A percentile compares a stretch with the other conserved stretches of the same genome.
These are phyloP conservation scores for Tyria jacobaeae DNA, from an alignment of 2,888 invertebrate genomes.

Conservation along the genomic window DNA sequence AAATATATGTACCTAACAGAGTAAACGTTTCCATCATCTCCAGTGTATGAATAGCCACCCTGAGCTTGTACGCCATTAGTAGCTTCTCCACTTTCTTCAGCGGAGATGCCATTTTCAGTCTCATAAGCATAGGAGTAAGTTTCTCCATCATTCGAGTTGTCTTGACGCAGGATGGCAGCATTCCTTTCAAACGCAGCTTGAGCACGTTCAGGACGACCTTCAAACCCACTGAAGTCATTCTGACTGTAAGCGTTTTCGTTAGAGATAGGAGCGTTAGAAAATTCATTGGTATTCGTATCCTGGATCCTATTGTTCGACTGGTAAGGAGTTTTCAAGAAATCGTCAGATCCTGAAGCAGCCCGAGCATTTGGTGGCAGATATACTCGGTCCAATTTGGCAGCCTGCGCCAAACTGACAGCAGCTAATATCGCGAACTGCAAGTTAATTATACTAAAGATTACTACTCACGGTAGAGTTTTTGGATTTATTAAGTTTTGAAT, in stretches of 20 bases:
- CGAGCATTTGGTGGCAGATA: slow-evolving; percentile 73
- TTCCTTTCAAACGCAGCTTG: slow-evolving; percentile 74
- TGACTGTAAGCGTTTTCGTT: slow-evolving; percentile 70
- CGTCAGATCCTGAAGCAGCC: slow-evolving; percentile 46
- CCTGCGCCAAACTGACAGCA: slow-evolving; percentile 63
- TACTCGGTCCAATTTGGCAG: slow-evolving; percentile 73
- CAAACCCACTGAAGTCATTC: slow-evolving; percentile 45
- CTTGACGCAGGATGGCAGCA: slow-evolving; percentile 76
- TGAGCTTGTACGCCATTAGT: slow-evolving; percentile 78
- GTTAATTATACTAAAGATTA: not conserved
- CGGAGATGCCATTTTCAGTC: slow-evolving; percentile 78
- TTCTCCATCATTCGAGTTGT: slow-evolving; percentile 74
- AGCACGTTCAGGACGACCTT: slow-evolving; percentile 67
- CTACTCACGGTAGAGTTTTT: not conserved
- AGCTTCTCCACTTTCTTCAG: slow-evolving; percentile 77
- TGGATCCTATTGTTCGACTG: slow-evolving; percentile 32
- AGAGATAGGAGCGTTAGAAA: slow-evolving; percentile 16
- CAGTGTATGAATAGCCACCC: slow-evolving; percentile 77
- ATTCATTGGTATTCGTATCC: slow-evolving; percentile 25
- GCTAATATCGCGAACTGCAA: slow-evolving; percentile 72
- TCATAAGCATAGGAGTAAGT: slow-evolving; percentile 75
- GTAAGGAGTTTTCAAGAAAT: slow-evolving; percentile 46
- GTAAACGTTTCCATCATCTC: slow-evolving; percentile 79
- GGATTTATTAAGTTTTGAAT: too few species aligned
- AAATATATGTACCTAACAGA: slow-evolving; percentile 65